Evolutionary conservation across 2,888 invertebrate species (phyloP), one percentile per base, ranked within the genome.

Genomic region (Carcina quercana): DNA sequence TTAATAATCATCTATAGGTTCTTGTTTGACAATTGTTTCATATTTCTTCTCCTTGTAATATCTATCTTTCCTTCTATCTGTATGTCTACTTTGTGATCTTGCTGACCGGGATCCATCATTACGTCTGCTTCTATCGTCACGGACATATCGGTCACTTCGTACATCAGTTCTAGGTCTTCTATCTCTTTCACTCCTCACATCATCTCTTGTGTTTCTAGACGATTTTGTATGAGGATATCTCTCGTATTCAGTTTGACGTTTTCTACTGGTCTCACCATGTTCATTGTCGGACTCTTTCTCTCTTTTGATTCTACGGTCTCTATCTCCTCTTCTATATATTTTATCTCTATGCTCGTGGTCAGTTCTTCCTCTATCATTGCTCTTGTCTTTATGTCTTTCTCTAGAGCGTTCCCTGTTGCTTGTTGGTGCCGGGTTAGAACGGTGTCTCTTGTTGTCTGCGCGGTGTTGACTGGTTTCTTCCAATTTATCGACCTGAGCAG

Each of bases 311-410:
- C 25, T 15, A 12, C 15, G n/a, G 22, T 26, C 12, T 25, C 15
- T 13, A 8, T 30, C 15, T 10, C 26, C 25, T 10, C 32, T 10
- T 20, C 12, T 30, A 13, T n/a, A n/a, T 25, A 15, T 28, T 5
- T 38, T 17, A 13, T 40, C 25, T 24, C 17, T 31, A 20, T 34
- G 7, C 25, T 32, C 8, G 8, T 11, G 20, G 1, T 35, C 19
- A 10, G 14, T 20, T 17, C 36, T 30, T 10, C 4, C 5, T 15
- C 11, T 15, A 17, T 30, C 29, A 43, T 8, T 40, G 3, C 13
- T 25, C 28, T n/a, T 14, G 14, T 10, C 12, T 15, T 10, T 27
- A 5, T 14, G 2, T 25, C 17, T 29, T 13, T 35, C 15, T 10
- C 21, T 17, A 20, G 25, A 24, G 15, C 7, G 24, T 7, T 28